Percentiles rank a stretch among this genome's conserved stretches.
phyloP scores from a whole-genome alignment of 2,888 invertebrate genomes.

The Rotaria sp. region DNA sequence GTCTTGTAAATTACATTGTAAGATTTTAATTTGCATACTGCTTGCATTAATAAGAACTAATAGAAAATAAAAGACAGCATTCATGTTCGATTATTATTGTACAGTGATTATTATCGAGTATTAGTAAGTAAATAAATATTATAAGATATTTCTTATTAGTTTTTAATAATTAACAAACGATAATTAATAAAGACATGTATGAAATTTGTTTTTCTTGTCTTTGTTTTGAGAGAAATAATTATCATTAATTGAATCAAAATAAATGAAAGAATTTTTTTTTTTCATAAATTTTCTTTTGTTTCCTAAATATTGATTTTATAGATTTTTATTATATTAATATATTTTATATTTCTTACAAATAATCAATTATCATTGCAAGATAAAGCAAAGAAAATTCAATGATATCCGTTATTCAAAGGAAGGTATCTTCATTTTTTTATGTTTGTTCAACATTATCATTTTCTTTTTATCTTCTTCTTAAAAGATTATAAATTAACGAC shows the following conservation, averaged over 20 bases:
- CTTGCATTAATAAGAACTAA: not conserved
- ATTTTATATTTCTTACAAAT: not conserved
- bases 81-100: too few species aligned
- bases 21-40: not conserved
- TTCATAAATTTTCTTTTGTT: not conserved
- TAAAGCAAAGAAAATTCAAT: not conserved
- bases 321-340: not conserved
- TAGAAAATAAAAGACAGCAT: not conserved
- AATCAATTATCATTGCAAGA: not conserved
- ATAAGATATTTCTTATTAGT: not conserved
- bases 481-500: not conserved
- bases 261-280: not conserved
- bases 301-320: not conserved
- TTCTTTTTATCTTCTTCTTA: not conserved
- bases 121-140: not conserved
- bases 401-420: not conserved
- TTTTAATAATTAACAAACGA: not conserved
- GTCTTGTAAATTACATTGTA: not conserved
- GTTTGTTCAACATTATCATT: not conserved
- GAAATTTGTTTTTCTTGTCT: not conserved
- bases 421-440: not conserved
- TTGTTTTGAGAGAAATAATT: not conserved
- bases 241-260: not conserved
- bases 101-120: too few species aligned
- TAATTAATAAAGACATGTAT: not conserved